These are phyloP conservation scores for Drosophila asahinai DNA, from an alignment of 1,140 invertebrate species.

Conservation along the genomic window DNA sequence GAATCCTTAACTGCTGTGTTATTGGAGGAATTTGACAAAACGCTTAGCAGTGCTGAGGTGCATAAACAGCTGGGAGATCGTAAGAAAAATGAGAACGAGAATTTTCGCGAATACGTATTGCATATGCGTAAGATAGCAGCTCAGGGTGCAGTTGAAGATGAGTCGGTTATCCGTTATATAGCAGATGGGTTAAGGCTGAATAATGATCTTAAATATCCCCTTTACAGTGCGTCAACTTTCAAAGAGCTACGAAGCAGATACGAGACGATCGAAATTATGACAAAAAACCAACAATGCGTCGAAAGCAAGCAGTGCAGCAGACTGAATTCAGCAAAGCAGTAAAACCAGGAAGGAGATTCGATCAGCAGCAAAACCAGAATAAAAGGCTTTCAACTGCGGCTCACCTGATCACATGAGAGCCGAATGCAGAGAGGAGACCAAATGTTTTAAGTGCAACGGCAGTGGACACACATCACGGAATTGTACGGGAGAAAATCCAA, in stretches of 20 bases:
- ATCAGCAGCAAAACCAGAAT: no score
- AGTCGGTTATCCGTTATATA: background rate
- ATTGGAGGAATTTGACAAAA: background rate
- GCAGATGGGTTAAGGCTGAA: background rate
- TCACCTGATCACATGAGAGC: no score
- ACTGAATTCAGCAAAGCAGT: background rate
- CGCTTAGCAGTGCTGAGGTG: background rate
- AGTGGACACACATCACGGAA: no score
- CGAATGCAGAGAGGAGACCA: no score
- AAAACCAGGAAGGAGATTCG: no score
- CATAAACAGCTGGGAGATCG: background rate
- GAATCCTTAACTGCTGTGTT: background rate
- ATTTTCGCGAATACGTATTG: background rate
- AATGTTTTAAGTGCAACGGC: no score
- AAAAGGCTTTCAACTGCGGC: no score
- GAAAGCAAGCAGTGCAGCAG: background rate
- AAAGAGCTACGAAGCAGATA: background rate
- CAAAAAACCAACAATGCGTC: background rate
- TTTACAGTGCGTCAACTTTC: background rate
- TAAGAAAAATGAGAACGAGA: background rate
- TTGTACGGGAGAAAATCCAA: no score
- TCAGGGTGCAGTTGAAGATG: background rate
- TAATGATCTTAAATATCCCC: slow-evolving; percentile 1
- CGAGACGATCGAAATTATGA: background rate
- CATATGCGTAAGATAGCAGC: slow-evolving; percentile 5